Conservation (phyloP, 2,888 invertebrate genomes). For the Zeuzera pyrina region DNA sequence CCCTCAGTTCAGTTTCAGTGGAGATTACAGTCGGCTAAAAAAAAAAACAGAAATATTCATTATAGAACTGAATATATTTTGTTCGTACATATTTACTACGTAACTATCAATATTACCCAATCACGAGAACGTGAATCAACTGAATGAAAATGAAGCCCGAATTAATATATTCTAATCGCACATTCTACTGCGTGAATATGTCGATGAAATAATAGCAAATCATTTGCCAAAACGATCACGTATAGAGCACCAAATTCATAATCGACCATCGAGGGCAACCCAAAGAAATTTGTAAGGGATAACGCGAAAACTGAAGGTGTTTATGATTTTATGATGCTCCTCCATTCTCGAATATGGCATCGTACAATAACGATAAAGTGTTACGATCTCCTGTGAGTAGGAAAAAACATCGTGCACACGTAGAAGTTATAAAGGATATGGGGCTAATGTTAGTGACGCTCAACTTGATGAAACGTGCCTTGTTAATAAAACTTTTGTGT, state of each 20-base stretch:
- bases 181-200: not conserved
- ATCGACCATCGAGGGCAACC: slow-evolving; percentile 35
- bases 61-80: no score
- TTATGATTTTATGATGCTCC: slow-evolving; percentile 57
- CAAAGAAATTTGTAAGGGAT: slow-evolving; percentile 42
- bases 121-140: no score
- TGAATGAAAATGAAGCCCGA: not conserved
- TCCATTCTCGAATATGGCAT: slow-evolving; percentile 47
- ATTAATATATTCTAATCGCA: slow-evolving; percentile 1
- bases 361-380: slow-evolving; percentile 58
- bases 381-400: slow-evolving; percentile 34
- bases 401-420: slow-evolving; percentile 42
- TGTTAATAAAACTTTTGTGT: not conserved
- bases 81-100: no score
- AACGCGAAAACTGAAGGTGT: slow-evolving; percentile 44
- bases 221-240: slow-evolving; percentile 31
- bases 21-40: no score
- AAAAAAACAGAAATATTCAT: no score
- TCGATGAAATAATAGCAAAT: slow-evolving; percentile 22
- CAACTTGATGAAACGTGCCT: slow-evolving; percentile 2
- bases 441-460: slow-evolving; percentile 32
- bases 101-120: no score
- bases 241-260: slow-evolving; percentile 45
- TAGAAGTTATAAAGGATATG: slow-evolving; percentile 28
- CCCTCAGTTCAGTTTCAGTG: no score